phyloP scores from a whole-genome alignment of 1,140 invertebrate species.

The Dendroctonus ponderosae region DNA sequence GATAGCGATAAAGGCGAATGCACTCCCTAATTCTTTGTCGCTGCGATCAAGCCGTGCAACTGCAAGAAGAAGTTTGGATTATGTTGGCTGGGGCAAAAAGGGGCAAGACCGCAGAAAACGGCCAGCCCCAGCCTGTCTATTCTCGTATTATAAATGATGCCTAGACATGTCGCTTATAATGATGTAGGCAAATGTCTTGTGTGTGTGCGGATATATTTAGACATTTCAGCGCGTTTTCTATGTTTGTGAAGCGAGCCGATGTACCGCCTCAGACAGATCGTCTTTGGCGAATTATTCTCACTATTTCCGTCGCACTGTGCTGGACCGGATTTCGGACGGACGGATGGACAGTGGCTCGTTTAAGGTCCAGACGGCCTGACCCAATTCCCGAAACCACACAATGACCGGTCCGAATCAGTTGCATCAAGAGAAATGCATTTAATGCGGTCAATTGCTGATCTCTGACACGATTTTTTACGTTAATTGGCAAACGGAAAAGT shows the following conservation, averaged over 20 bases:
- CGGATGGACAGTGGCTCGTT: not conserved
- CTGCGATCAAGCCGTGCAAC: no score
- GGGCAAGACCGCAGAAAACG: no score
- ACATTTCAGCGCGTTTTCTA: slow-evolving; percentile 1
- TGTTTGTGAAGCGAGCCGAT: not conserved
- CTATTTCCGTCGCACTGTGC: not conserved
- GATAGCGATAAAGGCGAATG: no score
- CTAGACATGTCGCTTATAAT: not conserved
- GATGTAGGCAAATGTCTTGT: slow-evolving; percentile 2
- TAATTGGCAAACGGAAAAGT: not conserved
- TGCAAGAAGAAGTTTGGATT: no score
- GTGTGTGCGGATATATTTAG: not conserved
- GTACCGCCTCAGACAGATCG: not conserved
- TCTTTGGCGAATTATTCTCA: not conserved
- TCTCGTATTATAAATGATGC: not conserved
- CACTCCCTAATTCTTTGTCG: no score
- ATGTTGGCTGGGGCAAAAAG: no score
- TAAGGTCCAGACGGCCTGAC: slow-evolving; percentile 15
- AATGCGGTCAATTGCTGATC: slow-evolving; percentile 3
- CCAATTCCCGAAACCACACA: slow-evolving; percentile 20
- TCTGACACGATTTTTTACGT: not conserved
- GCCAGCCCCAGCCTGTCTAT: no score
- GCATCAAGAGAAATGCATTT: slow-evolving; percentile 19
- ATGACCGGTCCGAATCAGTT: slow-evolving; percentile 13
- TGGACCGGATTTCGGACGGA: not conserved